These are phyloP conservation scores for Nyctereutes procyonoides DNA, from an alignment of 2,113 vertebrate species.

Conservation along the genomic window DNA sequence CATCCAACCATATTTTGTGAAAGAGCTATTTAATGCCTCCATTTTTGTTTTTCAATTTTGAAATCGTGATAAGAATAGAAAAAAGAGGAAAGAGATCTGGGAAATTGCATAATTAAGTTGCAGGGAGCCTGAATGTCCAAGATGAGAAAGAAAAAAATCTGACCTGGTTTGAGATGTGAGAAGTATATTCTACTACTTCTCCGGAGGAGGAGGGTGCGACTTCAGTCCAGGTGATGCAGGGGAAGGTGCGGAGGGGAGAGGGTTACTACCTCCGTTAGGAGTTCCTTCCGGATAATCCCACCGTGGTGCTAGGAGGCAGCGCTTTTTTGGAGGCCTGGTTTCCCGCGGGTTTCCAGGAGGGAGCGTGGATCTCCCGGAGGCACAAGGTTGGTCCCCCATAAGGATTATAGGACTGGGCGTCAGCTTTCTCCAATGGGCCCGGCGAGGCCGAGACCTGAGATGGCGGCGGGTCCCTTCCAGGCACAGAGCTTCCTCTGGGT, in stretches of 20 bases:
- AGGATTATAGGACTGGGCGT: conserved; percentile 37
- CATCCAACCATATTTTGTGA: conserved; percentile 31
- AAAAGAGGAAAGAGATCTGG: background rate
- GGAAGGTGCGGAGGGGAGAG: conserved; percentile 69
- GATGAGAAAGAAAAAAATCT: conserved; percentile 64
- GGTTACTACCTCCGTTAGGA: conserved; percentile 57
- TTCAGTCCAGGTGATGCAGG: conserved; percentile 70
- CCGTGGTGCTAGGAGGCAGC: conserved; percentile 73
- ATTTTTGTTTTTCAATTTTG: background rate
- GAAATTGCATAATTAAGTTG: conserved; percentile 53
- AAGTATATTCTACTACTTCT: conserved; percentile 71
- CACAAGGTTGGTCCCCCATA: conserved; percentile 79
- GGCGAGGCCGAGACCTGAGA: conserved; percentile 61
- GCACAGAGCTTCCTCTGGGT: conserved; percentile 71
- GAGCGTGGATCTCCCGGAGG: conserved; percentile 75
- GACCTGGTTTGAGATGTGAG: conserved; percentile 65
- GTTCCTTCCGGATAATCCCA: conserved; percentile 81
- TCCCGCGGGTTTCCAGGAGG: conserved; percentile 70
- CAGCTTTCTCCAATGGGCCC: conserved; percentile 47
- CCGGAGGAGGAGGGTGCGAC: conserved; percentile 68
- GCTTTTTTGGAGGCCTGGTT: conserved; percentile 75
- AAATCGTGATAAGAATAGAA: conserved; percentile 47
- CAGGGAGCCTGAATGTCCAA: conserved; percentile 29
- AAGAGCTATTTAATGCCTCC: background rate
- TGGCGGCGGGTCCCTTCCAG: conserved; percentile 72